These are phyloP conservation scores for Mystacornis crossleyi DNA, from an alignment of 2,113 vertebrate species.

Conservation along the genomic window DNA sequence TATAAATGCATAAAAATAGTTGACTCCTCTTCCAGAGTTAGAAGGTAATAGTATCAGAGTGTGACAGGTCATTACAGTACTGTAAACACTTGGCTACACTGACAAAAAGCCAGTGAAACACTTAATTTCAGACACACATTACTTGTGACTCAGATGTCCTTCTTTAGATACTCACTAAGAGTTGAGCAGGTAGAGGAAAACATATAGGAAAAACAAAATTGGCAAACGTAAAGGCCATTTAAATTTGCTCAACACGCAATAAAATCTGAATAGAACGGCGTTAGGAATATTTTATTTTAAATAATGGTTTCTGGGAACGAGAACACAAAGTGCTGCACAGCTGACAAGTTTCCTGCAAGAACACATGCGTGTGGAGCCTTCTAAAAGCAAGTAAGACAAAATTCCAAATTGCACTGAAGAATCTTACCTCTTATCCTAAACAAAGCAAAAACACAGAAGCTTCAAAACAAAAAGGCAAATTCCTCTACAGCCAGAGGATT, in stretches of 20 bases:
- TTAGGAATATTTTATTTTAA: neutral
- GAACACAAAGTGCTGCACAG: neutral
- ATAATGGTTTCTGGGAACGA: neutral
- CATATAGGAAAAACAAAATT: neutral
- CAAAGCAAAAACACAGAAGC: neutral
- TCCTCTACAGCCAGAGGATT: neutral
- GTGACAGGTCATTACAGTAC: neutral
- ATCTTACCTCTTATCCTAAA: neutral
- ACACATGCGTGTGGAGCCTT: neutral
- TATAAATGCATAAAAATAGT: neutral
- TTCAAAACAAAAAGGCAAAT: neutral
- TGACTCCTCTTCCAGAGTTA: neutral
- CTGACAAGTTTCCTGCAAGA: neutral
- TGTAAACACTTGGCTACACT: neutral
- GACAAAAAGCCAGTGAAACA: neutral
- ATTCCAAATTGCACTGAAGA: neutral
- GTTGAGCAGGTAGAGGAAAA: neutral
- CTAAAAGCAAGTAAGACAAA: neutral
- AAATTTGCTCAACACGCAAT: neutral
- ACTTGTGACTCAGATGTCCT: neutral
- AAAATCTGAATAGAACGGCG: neutral
- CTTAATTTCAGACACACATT: neutral
- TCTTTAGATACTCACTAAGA: neutral
- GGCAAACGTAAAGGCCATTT: neutral
- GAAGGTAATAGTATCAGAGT: neutral